phyloP scores from a whole-genome alignment of 2,888 invertebrate genomes.

The Drosophila mercatorum region DNA sequence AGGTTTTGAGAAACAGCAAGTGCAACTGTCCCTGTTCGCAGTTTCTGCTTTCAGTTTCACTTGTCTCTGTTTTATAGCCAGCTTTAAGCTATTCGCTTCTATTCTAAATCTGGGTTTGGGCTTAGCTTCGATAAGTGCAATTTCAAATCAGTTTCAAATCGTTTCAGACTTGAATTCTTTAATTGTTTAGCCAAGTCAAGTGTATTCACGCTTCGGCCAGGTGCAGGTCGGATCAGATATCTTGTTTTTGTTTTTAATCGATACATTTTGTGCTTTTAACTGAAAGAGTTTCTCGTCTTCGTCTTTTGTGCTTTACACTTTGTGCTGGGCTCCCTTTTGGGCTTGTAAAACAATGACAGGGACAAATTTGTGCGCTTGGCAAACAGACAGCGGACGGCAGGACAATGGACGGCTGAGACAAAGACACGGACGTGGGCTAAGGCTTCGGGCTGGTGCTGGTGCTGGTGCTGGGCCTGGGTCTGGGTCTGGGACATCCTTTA shows the following conservation, averaged over 20 bases:
- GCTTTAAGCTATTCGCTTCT: no score
- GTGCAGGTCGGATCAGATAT: not conserved
- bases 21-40: no score
- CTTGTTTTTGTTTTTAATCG: slow-evolving; percentile 47
- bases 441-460: not conserved
- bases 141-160: no score
- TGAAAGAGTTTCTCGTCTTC: slow-evolving; percentile 33
- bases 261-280: slow-evolving; percentile 50
- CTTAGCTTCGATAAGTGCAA: no score
- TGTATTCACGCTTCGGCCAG: not conserved
- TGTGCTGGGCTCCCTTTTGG: slow-evolving; percentile 33
- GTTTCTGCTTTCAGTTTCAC: no score
- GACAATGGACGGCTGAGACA: slow-evolving; percentile 22
- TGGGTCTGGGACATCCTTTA: slow-evolving; percentile 32
- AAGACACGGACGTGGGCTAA: not conserved
- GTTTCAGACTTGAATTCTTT: not conserved
- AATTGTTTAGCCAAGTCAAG: no score
- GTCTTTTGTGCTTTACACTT: not conserved
- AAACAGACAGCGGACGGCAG: slow-evolving; percentile 36
- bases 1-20: no score
- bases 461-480: not conserved
- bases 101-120: no score
- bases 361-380: slow-evolving; percentile 66
- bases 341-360: slow-evolving; percentile 75
- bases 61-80: no score